These are phyloP conservation scores for Folsomia candida DNA, from an alignment of 2,888 invertebrate species.

Conservation along the genomic window DNA sequence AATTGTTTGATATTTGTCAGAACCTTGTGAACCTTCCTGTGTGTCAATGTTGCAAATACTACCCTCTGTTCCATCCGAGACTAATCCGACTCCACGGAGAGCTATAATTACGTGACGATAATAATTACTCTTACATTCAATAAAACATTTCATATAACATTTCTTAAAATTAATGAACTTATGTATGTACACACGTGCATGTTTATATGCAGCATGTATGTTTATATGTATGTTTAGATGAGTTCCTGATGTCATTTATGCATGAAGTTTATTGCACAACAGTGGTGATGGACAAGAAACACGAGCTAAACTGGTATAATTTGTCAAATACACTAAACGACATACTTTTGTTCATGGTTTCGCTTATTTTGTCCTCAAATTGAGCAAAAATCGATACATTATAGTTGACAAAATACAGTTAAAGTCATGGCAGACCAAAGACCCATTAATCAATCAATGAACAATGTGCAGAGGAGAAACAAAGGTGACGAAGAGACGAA, in stretches of 20 bases:
- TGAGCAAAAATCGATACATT: not conserved
- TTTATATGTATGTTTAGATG: not conserved
- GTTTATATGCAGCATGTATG: not conserved
- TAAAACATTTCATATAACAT: not conserved
- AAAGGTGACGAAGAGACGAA: not conserved
- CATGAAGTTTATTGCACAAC: too few species aligned
- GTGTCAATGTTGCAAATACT: conserved; percentile 42
- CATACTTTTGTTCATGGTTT: too few species aligned
- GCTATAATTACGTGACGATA: conserved; percentile 16
- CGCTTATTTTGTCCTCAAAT: too few species aligned
- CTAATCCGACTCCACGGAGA: conserved; percentile 38
- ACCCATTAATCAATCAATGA: not conserved
- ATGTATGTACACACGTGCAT: not conserved
- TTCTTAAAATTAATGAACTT: too few species aligned
- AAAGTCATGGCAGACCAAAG: not conserved
- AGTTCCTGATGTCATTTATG: too few species aligned
- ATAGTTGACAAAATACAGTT: not conserved
- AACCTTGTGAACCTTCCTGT: conserved; percentile 40
- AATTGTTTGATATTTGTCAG: conserved; percentile 45
- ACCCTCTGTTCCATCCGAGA: conserved; percentile 32
- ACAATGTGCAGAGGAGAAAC: conserved; percentile 1
- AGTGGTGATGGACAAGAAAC: too few species aligned
- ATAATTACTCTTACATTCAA: not conserved
- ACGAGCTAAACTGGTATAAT: too few species aligned
- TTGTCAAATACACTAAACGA: too few species aligned